Evolutionary conservation across 2,113 vertebrate species (phyloP), one percentile per base, ranked within the genome.

Genomic region (Oenanthe melanoleuca): DNA sequence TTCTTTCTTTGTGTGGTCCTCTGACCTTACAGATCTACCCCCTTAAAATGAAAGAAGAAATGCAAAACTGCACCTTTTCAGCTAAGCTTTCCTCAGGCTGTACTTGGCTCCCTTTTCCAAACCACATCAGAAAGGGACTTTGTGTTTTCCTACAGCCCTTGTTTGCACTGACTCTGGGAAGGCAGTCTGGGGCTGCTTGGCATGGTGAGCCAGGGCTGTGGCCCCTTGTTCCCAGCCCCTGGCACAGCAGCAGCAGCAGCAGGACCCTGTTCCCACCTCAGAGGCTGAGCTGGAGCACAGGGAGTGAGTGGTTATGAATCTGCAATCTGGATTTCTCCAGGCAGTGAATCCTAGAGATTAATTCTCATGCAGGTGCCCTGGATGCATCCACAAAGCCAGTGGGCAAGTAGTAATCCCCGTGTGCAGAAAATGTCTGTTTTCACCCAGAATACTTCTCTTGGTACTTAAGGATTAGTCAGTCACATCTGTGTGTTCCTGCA

Each of bases 111-210:
- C 49, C 42, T 83, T 80, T 94, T 81, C 92, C 64, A 88, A 95
- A 93, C 96, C 93, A 95, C 96, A 97, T 96, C 92, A 97, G 94
- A 95, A 93, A 24, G 86, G 44, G 61, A 67, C 80, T 88, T 86
- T n/a, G 75, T 91, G 64, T 96, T 96, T 97, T 90, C 47, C 72
- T 94, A 69, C 75, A 94, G 88, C 88, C 75, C 65, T 84, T 86
- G 72, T 96, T 94, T 94, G 75, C 86, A 80, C 85, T 88, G 90
- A 90, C 85, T 95, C 44, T 0, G 0, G 60, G 89, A 90, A 95
- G 60, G 75, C 93, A 92, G 65, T 83, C 79, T 89, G 77, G 60
- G 34, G 66, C 84, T 95, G 59, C 49, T 53, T 77, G 71, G 66
- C 6, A 1, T 59, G 38, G 66, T 3, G 3, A 87, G 29, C n/a